Conservation (phyloP, 2,113 vertebrate species). For the Entomyzon cyanotis region DNA sequence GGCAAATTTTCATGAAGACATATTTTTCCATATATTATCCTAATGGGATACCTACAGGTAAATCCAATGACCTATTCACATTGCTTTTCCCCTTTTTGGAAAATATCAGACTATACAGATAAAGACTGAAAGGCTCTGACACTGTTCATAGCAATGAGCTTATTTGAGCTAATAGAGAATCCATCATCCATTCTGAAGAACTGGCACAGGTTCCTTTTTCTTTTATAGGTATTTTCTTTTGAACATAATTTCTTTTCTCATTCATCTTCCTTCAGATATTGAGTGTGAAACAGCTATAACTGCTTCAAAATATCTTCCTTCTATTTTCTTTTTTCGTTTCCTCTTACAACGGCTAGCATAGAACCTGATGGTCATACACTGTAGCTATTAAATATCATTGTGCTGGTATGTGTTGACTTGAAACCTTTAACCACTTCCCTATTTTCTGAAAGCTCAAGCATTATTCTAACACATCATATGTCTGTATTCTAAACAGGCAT, state of each 20-base stretch:
- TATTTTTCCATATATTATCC: not conserved
- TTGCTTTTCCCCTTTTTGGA: not conserved
- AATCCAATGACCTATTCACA: not conserved
- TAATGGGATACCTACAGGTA: not conserved
- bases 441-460: not conserved
- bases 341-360: not conserved
- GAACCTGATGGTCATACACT: not conserved
- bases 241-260: not conserved
- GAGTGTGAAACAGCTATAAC: not conserved
- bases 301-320: not conserved
- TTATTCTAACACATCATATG: not conserved
- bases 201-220: not conserved
- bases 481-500: not conserved
- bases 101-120: not conserved
- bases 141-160: not conserved
- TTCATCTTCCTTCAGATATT: not conserved
- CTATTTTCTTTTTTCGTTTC: not conserved
- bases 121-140: not conserved
- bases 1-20: not conserved
- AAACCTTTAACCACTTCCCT: not conserved
- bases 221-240: not conserved
- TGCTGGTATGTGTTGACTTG: not conserved
- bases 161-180: not conserved
- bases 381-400: not conserved
- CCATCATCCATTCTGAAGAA: not conserved